Percentiles rank a stretch among this genome's conserved stretches.
phyloP scores from a whole-genome alignment of 2,888 invertebrate genomes.

The Xestia sexstrigata region DNA sequence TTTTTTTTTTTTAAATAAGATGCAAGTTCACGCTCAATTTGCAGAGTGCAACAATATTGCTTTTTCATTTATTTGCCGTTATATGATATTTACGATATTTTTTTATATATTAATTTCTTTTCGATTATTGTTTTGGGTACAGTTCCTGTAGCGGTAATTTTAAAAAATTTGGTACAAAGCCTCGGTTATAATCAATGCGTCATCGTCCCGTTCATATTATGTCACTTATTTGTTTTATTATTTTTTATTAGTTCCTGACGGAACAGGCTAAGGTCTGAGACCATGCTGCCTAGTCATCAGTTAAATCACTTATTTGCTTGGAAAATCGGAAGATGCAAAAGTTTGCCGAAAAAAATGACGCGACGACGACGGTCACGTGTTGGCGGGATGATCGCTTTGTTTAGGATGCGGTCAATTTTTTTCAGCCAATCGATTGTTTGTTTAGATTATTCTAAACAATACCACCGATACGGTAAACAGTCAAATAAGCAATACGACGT shows the following conservation, averaged over 20 bases:
- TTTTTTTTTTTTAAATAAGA: constrained; percentile 56
- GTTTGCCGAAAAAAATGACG: not conserved
- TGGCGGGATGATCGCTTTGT: not conserved
- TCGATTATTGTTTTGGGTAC: not conserved
- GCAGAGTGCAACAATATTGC: constrained; percentile 6
- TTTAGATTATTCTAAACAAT: too few relatives aligned
- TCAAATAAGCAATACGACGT: not conserved
- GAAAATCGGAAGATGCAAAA: not conserved
- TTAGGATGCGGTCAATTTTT: not conserved
- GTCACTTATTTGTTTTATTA: too few relatives aligned
- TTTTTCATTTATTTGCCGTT: not conserved
- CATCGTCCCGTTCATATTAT: not conserved
- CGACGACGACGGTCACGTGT: not conserved
- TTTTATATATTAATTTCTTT: not conserved
- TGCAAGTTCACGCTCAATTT: constrained; percentile 64
- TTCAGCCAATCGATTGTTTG: not conserved
- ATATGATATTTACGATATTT: not conserved
- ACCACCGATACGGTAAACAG: too few relatives aligned
- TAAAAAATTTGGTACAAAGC: not conserved
- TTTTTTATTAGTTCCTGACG: too few relatives aligned
- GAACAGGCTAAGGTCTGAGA: too few relatives aligned
- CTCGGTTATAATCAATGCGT: not conserved
- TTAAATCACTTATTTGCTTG: too few relatives aligned
- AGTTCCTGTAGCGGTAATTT: not conserved
- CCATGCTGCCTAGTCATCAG: too few relatives aligned